Evolutionary conservation across 2,888 invertebrate species (phyloP), one percentile per base, ranked within the genome.

Genomic region (Chelonus formosanus): DNA sequence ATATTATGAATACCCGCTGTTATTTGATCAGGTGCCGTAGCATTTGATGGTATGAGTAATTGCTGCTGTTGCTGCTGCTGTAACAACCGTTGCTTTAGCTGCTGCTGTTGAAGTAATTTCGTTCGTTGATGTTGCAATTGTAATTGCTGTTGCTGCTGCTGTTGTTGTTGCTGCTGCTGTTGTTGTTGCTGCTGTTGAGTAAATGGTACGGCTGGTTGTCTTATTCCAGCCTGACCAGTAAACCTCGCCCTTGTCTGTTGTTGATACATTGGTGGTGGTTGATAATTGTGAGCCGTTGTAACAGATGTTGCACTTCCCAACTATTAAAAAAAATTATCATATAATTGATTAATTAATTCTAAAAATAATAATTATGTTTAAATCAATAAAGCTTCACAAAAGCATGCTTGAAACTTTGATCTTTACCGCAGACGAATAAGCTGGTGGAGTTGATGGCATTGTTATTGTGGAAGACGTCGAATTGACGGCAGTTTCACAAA

Each of bases 51-150:
- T 76, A 94, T 92, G 71, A 94, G 87, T 85, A 93, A 85, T 78
- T 92, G 92, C 80, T 94, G 94, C 80, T 91, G 90, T 77, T 91
- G 91, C 82, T 95, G 94, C 81, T 90, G 90, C 74, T 92, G 91
- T 77, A 94, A 84, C 75, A 94, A 85, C 7, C 94, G 88, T 74
- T 90, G 90, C 76, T 91, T 90, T 67, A 84, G 71, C 63, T 81
- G 82, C 67, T 84, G 84, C 71, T 86, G 84, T 66, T 83, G 83
- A 56, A 78, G 73, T 62, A 80, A 73, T 71, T 81, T 82, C 60
- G 78, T 77, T 64, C 79, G 83, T 75, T 88, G 85, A 74, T 88
- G 88, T 47, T 88, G 87, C 73, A 86, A 86, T 57, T 87, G 79
- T 64, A 85, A 80, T 64, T 79, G 83, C 67, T 84, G 84, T 54